Base-by-base conservation (phyloP, 2,113 vertebrate genomes). In the Desmodus rotundus region DNA sequence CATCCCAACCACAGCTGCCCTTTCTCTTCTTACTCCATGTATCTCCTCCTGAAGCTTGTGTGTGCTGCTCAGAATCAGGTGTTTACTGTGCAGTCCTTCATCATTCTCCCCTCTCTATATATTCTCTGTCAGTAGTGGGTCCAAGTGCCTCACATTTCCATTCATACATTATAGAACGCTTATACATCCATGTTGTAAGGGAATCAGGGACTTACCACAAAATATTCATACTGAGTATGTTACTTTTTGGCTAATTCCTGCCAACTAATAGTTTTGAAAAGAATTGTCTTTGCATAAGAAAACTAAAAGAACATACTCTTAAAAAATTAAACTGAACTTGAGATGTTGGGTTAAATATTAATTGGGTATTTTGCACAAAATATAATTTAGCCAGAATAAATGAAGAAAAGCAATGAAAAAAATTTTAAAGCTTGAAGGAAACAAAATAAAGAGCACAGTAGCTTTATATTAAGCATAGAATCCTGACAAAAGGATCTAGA, bases 321-420 rank as follows among this genome's bases (percentile, higher is more conserved):
- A 87, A 80, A 97, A 98, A 91, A 86, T 94, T 94, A 88, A 98
- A 84, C 12, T 90, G 22, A 16, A 50, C 1, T 93, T 85, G 58
- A 93, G 85, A 36, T 84, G 11, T 91, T 97, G 43, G 19, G 94
- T 96, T 38, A 85, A 97, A 95, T 87, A 97, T 96, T 94, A 78
- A 95, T 89, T 96, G 43, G 6, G 7, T 22, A 43, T 72, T 95
- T 94, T 97, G 10, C 6, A 67, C 36, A 89, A 87, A 95, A 70
- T 91, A 82, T 68, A 93, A 70, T 77, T 78, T 89, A 95, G 36
- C 0, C 7, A 91, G 72, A 63, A 97, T 65, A 94, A 0, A 1
- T 68, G 4, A 41, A 70, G 8, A 95, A 52, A 7, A 82, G 16
- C 28, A 96, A 58, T 47, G 11, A 28, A 85, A 63, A 28, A 85